These are phyloP conservation scores for Leptosomus discolor DNA, from an alignment of 2,113 vertebrate species.

Conservation along the genomic window DNA sequence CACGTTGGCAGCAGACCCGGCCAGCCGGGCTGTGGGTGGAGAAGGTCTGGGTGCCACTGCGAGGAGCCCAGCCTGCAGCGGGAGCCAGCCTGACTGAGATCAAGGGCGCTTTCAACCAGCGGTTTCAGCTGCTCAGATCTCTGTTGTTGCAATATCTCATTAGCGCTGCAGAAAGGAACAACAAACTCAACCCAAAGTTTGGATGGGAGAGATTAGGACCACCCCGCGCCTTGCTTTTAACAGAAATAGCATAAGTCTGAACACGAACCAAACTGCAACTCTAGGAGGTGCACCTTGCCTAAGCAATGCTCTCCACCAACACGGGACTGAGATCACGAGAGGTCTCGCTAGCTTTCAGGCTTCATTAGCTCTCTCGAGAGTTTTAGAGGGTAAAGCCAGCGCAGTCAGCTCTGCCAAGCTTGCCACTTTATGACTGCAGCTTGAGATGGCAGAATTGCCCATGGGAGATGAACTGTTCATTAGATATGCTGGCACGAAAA, in stretches of 20 bases:
- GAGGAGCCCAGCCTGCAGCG: neutral
- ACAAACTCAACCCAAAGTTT: neutral
- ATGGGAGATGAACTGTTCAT: constrained; percentile 60
- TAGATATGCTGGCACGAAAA: constrained; percentile 61
- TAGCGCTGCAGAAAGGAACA: neutral
- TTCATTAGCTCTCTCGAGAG: neutral
- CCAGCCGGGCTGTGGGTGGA: fast-evolving
- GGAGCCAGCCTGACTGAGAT: neutral
- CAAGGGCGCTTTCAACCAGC: neutral
- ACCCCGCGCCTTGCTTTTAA: neutral
- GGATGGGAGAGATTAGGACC: constrained; percentile 31
- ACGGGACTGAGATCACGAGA: neutral
- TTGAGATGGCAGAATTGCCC: constrained; percentile 57
- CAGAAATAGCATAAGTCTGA: neutral
- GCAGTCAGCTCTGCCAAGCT: constrained; percentile 39
- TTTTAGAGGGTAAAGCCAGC: constrained; percentile 9
- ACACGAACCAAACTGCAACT: constrained; percentile 1
- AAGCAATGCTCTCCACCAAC: neutral
- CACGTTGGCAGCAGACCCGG: fast-evolving
- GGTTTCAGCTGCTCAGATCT: neutral
- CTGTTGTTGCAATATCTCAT: neutral
- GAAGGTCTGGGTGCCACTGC: neutral
- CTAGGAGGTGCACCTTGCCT: constrained; percentile 45
- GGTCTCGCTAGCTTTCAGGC: constrained; percentile 1
- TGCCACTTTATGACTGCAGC: constrained; percentile 31